Conservation (phyloP, 2,888 invertebrate genomes). For the Phalera bucephala region DNA sequence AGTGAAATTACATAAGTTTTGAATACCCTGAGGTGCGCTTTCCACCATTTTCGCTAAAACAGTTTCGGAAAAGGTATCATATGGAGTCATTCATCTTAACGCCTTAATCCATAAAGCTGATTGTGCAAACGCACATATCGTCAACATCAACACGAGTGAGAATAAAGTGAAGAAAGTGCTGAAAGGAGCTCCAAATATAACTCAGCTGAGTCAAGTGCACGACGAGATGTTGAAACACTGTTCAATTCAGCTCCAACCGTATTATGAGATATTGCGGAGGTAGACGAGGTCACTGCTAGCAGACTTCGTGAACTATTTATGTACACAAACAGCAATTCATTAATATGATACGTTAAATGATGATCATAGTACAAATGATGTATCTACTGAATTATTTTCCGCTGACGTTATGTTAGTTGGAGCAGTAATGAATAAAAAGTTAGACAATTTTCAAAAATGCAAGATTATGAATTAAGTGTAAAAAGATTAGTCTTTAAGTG, state of each 20-base stretch:
- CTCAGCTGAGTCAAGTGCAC: constrained; percentile 50
- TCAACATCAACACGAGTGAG: constrained; percentile 15
- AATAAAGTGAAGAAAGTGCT: constrained; percentile 35
- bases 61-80: no score
- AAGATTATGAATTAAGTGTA: no score
- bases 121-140: not conserved
- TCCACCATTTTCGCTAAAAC: no score
- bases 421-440: no score
- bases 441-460: no score
- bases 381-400: no score
- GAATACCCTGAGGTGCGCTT: no score
- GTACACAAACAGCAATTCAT: not conserved
- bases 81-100: not conserved
- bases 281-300: constrained; percentile 26
- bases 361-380: not conserved
- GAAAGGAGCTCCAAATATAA: constrained; percentile 45
- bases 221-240: constrained; percentile 29
- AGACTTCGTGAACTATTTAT: constrained; percentile 19
- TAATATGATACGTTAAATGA: not conserved
- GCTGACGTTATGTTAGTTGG: no score
- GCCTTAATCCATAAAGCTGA: not conserved
- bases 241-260: constrained; percentile 9
- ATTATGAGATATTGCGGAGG: constrained; percentile 15
- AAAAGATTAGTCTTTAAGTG: no score
- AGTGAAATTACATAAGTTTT: no score